phyloP scores from a whole-genome alignment of 2,797 vertebrate genomes.

The Ptychobarbus kaznakovi region DNA sequence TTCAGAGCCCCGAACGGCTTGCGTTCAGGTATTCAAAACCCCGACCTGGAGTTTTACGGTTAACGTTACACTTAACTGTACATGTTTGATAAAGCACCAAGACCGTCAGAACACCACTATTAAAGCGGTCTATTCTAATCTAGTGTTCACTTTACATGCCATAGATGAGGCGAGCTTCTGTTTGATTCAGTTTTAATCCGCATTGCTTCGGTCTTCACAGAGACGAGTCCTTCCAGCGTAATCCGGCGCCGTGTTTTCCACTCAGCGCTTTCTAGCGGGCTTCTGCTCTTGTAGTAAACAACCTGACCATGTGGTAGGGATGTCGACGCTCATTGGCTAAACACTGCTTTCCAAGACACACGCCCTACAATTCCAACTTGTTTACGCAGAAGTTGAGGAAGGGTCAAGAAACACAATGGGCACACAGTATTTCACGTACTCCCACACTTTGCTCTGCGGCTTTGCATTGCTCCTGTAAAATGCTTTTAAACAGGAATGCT shows the following conservation, averaged over 20 bases:
- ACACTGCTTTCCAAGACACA: constrained; percentile 64
- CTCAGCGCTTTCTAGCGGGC: constrained; percentile 46
- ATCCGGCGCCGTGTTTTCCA: constrained; percentile 64
- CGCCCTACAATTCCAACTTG: constrained; percentile 74
- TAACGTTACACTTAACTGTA: background rate
- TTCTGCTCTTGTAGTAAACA: constrained; percentile 78
- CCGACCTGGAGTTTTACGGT: constrained; percentile 41
- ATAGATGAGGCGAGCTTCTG: background rate
- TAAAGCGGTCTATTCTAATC: background rate
- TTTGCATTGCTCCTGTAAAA: background rate
- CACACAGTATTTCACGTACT: constrained; percentile 21
- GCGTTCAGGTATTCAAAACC: constrained; percentile 2
- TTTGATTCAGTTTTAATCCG: background rate
- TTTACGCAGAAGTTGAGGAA: constrained; percentile 70
- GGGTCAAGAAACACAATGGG: constrained; percentile 53
- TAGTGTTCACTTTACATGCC: background rate
- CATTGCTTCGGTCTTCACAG: background rate
- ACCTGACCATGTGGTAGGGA: constrained; percentile 74
- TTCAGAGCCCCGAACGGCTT: constrained; percentile 39
- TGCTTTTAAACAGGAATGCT: background rate
- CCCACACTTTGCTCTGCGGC: background rate
- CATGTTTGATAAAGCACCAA: background rate
- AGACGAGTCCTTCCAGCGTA: fast-evolving
- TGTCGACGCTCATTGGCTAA: constrained; percentile 70
- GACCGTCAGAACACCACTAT: background rate